A percentile compares a stretch with the other conserved stretches of the same genome.
These are phyloP conservation scores for Reticulitermes speratus DNA, from an alignment of 1,140 invertebrate species.

Conservation along the genomic window DNA sequence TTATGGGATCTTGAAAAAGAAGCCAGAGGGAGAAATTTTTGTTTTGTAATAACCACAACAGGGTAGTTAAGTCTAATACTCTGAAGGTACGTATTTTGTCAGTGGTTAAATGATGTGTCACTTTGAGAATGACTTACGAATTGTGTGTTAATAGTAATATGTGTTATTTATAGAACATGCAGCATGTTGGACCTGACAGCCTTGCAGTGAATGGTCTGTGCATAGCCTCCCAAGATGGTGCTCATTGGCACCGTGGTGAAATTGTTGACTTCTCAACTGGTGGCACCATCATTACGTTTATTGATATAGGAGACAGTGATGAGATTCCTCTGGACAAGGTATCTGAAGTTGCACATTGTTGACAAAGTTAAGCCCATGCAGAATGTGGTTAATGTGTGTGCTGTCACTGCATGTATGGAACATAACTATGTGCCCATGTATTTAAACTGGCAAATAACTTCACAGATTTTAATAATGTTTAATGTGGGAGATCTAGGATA, in stretches of 20 bases:
- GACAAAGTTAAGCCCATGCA: not conserved
- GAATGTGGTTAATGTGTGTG: no score
- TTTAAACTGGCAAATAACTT: no score
- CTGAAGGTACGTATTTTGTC: no score
- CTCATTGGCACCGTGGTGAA: constrained; percentile 46
- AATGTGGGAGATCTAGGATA: no score
- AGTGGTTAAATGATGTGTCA: no score
- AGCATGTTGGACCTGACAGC: constrained; percentile 4
- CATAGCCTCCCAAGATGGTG: constrained; percentile 28
- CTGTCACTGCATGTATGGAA: no score
- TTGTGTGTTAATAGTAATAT: not conserved
- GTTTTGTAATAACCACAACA: no score
- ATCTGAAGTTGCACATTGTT: constrained; percentile 6
- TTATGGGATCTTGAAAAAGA: no score
- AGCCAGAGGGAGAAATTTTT: no score
- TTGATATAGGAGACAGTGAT: constrained; percentile 55
- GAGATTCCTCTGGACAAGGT: constrained; percentile 46
- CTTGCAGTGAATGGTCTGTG: constrained; percentile 21
- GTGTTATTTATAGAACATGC: constrained; percentile 18
- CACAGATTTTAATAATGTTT: no score
- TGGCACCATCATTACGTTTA: constrained; percentile 48
- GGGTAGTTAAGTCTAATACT: no score
- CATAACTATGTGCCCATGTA: no score
- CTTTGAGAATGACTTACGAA: not conserved
- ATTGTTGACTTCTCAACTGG: constrained; percentile 43